A percentile compares a stretch with the other conserved stretches of the same genome.
Conservation (phyloP, 37 sponge, comb jelly and placozoan species). For the Haliclona indistincta region DNA sequence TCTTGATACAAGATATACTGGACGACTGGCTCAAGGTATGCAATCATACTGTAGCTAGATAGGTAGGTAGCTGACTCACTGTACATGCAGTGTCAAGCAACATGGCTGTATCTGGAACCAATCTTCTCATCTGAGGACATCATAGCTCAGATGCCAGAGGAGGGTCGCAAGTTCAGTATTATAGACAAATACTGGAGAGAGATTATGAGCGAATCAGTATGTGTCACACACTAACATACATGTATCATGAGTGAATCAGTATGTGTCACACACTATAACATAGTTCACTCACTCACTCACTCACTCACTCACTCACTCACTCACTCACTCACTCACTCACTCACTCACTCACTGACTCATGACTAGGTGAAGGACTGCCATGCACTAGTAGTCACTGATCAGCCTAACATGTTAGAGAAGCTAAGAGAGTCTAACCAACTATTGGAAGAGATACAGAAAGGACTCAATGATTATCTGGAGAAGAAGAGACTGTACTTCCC, state of each 20-base stretch:
- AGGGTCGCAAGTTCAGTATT: conserved; percentile 94
- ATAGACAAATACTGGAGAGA: conserved; percentile 90
- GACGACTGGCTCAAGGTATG: conserved; percentile 95
- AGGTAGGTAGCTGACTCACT: not conserved
- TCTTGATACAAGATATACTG: conserved; percentile 90
- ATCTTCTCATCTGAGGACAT: conserved; percentile 97
- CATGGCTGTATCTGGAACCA: conserved; percentile 97
- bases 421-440: conserved; percentile 84
- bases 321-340: not conserved
- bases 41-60: not conserved
- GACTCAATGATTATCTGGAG: conserved; percentile 96
- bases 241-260: not conserved
- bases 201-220: conserved; percentile 90
- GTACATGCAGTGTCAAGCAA: conserved; percentile 74
- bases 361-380: conserved; percentile 78
- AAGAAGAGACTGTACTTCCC: conserved; percentile 98
- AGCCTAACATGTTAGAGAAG: conserved; percentile 78
- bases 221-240: not conserved
- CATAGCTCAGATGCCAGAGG: conserved; percentile 99
- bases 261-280: too few species aligned
- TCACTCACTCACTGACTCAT: not conserved
- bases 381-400: conserved; percentile 78
- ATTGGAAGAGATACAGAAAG: conserved; percentile 97
- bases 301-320: not conserved
- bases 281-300: not conserved